These are phyloP conservation scores for Gyps fulvus DNA, from an alignment of 2,113 vertebrate genomes.

Conservation along the genomic window DNA sequence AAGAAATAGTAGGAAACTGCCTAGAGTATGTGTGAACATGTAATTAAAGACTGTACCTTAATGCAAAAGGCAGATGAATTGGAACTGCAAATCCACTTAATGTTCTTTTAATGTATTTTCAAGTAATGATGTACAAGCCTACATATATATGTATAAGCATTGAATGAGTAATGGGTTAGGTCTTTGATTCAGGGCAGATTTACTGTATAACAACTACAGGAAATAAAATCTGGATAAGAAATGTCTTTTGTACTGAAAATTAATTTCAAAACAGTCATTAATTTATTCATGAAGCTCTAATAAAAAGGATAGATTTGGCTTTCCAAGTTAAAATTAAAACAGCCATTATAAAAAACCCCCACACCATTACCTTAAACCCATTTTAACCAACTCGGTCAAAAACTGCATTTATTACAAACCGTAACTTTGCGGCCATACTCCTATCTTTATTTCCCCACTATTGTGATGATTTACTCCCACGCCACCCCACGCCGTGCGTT, in stretches of 20 bases:
- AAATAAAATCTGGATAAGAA: not conserved
- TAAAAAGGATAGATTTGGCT: not conserved
- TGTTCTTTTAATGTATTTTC: conserved; percentile 35
- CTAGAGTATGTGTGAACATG: not conserved
- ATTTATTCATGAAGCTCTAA: not conserved
- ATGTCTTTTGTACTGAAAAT: not conserved
- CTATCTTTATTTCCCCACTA: not conserved
- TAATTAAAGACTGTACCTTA: conserved; percentile 1
- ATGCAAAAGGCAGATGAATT: conserved; percentile 28
- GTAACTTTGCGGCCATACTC: not conserved
- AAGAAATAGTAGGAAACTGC: not conserved
- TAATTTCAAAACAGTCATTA: not conserved
- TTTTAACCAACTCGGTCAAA: not conserved
- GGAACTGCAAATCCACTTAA: conserved; percentile 33
- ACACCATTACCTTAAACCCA: not conserved
- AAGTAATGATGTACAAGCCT: not conserved
- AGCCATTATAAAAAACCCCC: not conserved
- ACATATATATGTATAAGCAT: not conserved
- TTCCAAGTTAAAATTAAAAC: not conserved
- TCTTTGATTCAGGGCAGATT: not conserved
- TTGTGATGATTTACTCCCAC: not conserved
- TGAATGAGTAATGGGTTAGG: not conserved
- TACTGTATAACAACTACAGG: not conserved
- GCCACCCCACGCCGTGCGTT: fast-evolving
- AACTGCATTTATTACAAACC: not conserved